A percentile compares a stretch with the other conserved stretches of the same genome.
Evolutionary conservation across 92 coral and sea anemone species (phyloP).

Genomic region (Heteractis magnifica): DNA sequence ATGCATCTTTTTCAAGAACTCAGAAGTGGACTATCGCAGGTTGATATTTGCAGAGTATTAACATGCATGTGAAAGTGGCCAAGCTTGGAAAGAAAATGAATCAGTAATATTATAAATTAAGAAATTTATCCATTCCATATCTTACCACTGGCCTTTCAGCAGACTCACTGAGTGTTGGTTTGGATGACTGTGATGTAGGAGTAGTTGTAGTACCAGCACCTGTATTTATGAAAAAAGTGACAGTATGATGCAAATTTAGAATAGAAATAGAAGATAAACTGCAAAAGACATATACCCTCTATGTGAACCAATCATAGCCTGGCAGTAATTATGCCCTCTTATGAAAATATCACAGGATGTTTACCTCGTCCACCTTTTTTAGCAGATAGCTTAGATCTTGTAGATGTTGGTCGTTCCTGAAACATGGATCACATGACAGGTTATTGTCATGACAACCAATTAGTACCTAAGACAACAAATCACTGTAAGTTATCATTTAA

Average conservation of each 20-base stretch:
- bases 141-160: constrained; percentile 66
- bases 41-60: too few relatives aligned
- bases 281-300: too few relatives aligned
- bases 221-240: neutral
- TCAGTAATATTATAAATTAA: neutral
- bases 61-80: too few relatives aligned
- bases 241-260: too few relatives aligned
- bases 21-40: too few relatives aligned
- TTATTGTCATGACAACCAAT: neutral
- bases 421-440: neutral
- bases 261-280: too few relatives aligned
- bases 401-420: constrained; percentile 77
- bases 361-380: constrained; percentile 68
- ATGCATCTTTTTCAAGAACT: too few relatives aligned
- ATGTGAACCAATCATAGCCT: neutral
- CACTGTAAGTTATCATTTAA: neutral
- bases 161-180: constrained; percentile 60
- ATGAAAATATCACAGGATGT: neutral
- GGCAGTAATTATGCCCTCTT: neutral
- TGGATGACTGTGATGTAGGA: constrained; percentile 64
- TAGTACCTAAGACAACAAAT: too few relatives aligned
- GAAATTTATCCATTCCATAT: too few relatives aligned
- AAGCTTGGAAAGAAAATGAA: too few relatives aligned
- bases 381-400: constrained; percentile 70
- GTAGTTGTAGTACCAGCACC: constrained; percentile 41